phyloP scores from a whole-genome alignment of 1,140 invertebrate genomes.

The Heliothis subflexa region DNA sequence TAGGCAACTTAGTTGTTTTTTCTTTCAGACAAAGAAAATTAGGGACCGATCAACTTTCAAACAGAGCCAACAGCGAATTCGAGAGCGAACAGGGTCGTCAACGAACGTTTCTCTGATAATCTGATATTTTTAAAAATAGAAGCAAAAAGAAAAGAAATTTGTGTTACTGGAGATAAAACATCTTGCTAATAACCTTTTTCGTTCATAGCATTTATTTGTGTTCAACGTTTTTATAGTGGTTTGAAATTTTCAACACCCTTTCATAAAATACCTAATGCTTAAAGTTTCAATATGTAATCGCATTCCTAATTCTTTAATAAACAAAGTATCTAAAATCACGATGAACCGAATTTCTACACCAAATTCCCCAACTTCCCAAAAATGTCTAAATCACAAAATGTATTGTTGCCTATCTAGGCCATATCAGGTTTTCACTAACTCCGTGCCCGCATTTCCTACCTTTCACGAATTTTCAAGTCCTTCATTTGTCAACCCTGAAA shows the following conservation, averaged over 20 bases:
- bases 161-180: background rate
- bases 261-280: background rate
- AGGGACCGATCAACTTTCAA: constrained; percentile 57
- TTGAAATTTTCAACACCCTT: too few species aligned
- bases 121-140: constrained; percentile 19
- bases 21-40: constrained; percentile 54
- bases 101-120: constrained; percentile 16
- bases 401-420: background rate
- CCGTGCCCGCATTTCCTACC: background rate
- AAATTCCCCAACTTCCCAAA: background rate
- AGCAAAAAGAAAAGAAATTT: constrained; percentile 9
- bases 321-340: background rate
- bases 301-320: background rate
- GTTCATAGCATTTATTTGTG: background rate
- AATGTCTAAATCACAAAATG: background rate
- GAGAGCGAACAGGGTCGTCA: constrained; percentile 38
- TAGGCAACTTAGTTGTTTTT: constrained; percentile 52
- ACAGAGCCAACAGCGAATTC: constrained; percentile 54
- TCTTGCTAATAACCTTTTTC: background rate
- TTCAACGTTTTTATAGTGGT: too few species aligned
- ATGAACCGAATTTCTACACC: too few species aligned
- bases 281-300: background rate
- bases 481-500: constrained; percentile 38
- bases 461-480: constrained; percentile 25
- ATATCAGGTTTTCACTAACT: background rate